Base-by-base conservation (phyloP, 2,888 invertebrate species). In the Synanthedon formicaeformis region DNA sequence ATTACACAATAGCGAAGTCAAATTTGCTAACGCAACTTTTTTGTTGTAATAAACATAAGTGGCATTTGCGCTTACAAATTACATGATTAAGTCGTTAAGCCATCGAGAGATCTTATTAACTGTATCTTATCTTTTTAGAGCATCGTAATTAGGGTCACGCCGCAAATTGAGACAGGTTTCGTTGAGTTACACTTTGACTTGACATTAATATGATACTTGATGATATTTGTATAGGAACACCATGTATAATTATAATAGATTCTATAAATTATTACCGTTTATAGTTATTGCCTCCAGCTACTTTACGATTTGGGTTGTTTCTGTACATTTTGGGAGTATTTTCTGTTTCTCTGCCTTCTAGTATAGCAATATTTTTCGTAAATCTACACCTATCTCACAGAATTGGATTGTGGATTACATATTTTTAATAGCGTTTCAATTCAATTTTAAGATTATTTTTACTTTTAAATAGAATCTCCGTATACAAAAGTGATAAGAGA, bases 31-130 rank as follows among this genome's bases (percentile, higher is more conserved):
- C 3, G 8, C n/a, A 12, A 45, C n/a, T 14, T 49, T 49, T 49
- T 49, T 49, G 49, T 16, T 16, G 56, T 52, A 56, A 54, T 54
- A 51, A 23, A 51, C 53, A 34, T 53, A 48, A 53, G 50, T 34
- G 52, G 50, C 16, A 23, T 49, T 52, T 52, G 49, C 51, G 50
- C 56, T 41, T 41, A 51, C n/a, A 62, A 65, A 65, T 75, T 70
- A 69, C 67, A 67, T 65, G 69, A 73, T 71, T 69, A 65, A 67
- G 67, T 69, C 62, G 68, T 73, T 69, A 71, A 66, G 65, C 64
- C 72, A 66, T 63, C 63, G 51, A 41, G 51, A 56, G 56, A 57
- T 56, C 51, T 60, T 57, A 57, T 55, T 57, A 57, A 54, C 54
- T 55, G 58, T 58, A 56, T 57, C 57, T 67, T 73, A 72, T 77